These are phyloP conservation scores for Chrysodeixis includens DNA, from an alignment of 2,888 invertebrate genomes.

Conservation along the genomic window DNA sequence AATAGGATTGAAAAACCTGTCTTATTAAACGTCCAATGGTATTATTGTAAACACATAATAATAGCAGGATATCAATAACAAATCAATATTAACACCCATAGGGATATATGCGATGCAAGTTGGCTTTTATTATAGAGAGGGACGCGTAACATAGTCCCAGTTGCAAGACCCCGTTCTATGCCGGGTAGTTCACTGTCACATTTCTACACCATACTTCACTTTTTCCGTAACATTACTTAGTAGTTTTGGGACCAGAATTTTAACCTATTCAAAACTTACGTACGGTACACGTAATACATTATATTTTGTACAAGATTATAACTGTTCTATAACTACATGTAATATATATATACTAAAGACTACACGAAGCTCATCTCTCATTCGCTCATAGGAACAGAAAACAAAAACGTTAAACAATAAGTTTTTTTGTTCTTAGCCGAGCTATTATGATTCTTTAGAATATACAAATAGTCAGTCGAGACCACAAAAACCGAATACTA, in stretches of 20 bases:
- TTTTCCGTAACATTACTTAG: no score
- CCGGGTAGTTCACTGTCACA: no score
- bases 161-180: no score
- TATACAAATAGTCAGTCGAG: constrained; percentile 11
- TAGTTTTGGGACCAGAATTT: no score
- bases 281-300: no score
- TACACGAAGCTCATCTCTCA: constrained; percentile 44
- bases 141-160: neutral
- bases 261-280: no score
- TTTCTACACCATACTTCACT: no score
- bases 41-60: neutral
- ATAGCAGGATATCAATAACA: neutral
- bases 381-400: constrained; percentile 24
- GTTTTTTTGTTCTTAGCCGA: constrained; percentile 28
- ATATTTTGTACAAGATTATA: neutral
- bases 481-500: constrained; percentile 9
- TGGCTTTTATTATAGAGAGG: no score
- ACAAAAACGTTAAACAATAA: constrained; percentile 40
- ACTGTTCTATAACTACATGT: constrained; percentile 24
- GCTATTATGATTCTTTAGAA: constrained; percentile 18
- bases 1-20: neutral
- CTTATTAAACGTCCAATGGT: neutral
- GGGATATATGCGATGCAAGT: no score
- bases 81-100: no score
- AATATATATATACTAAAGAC: neutral